phyloP scores from a whole-genome alignment of 2,113 vertebrate genomes.

The Heterotis niloticus region DNA sequence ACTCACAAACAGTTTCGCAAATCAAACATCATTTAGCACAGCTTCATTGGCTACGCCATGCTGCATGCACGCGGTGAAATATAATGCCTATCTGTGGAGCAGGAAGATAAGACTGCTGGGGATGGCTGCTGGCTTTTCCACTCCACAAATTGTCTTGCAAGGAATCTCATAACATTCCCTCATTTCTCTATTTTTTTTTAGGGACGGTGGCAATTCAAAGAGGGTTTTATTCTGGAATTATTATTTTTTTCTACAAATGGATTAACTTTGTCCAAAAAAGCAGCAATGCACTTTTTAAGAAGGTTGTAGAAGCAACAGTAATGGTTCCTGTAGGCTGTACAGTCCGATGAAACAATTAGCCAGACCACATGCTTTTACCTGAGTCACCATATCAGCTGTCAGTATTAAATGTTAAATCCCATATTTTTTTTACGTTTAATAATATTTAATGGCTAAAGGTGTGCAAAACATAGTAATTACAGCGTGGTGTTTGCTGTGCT shows the following conservation, averaged over 20 bases:
- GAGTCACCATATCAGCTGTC: background rate
- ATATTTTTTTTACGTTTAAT: too few species aligned
- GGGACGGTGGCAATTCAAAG: too few species aligned
- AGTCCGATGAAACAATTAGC: slow-evolving; percentile 11
- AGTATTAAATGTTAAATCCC: too few species aligned
- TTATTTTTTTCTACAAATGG: too few species aligned
- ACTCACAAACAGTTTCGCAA: background rate
- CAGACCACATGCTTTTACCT: slow-evolving; percentile 22
- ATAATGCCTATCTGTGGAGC: background rate
- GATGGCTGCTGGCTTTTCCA: background rate
- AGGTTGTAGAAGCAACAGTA: background rate
- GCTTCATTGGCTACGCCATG: background rate
- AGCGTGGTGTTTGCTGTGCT: background rate
- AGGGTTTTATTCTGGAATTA: too few species aligned
- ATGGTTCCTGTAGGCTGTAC: background rate
- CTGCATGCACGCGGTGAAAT: background rate
- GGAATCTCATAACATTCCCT: too few species aligned
- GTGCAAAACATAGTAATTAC: background rate
- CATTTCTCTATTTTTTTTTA: too few species aligned
- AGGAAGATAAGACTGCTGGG: background rate
- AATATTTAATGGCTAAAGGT: background rate
- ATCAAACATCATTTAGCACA: background rate
- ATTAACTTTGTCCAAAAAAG: too few species aligned
- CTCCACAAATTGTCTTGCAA: too few species aligned
- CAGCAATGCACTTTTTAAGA: too few species aligned